Evolutionary conservation across 1,140 invertebrate genomes (phyloP).

Genomic region (Drosophila nigromelanica): DNA sequence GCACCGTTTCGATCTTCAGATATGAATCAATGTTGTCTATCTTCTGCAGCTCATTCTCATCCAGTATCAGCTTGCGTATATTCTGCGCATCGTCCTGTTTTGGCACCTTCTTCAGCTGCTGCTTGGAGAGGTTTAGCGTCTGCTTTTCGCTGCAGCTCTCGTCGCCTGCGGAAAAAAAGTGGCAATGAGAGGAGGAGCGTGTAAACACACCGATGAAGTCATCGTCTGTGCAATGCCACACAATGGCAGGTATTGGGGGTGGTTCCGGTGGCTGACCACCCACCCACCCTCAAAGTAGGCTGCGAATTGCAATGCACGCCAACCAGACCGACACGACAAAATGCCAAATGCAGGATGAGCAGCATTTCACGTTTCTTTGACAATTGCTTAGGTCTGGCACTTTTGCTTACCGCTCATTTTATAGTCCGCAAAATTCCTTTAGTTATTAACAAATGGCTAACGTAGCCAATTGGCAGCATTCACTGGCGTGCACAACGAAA

Average conservation of each 20-base stretch:
- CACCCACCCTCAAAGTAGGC: constrained; percentile 48
- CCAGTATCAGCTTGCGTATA: constrained; percentile 90
- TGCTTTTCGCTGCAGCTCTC: constrained; percentile 67
- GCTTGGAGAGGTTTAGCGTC: constrained; percentile 87
- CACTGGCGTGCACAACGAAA: constrained; percentile 41
- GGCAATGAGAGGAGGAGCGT: not conserved
- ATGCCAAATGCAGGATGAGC: not conserved
- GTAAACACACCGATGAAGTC: constrained; percentile 45
- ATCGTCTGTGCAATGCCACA: constrained; percentile 31
- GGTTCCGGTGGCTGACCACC: constrained; percentile 5
- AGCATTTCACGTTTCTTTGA: not conserved
- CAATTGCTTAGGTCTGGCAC: not conserved
- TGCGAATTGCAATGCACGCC: constrained; percentile 42
- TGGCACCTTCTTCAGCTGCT: constrained; percentile 89
- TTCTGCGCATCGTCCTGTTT: constrained; percentile 88
- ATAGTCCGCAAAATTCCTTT: constrained; percentile 20
- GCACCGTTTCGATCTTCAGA: constrained; percentile 91
- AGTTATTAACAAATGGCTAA: constrained; percentile 25
- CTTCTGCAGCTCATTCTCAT: constrained; percentile 94
- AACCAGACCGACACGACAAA: not conserved
- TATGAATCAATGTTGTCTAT: constrained; percentile 94
- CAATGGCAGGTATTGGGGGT: constrained; percentile 24
- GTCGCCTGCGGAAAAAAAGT: constrained; percentile 57
- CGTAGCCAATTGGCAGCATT: constrained; percentile 36
- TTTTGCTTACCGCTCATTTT: constrained; percentile 45